These are phyloP conservation scores for Drosophila seclusa DNA, from an alignment of 2,888 invertebrate genomes.

Conservation along the genomic window DNA sequence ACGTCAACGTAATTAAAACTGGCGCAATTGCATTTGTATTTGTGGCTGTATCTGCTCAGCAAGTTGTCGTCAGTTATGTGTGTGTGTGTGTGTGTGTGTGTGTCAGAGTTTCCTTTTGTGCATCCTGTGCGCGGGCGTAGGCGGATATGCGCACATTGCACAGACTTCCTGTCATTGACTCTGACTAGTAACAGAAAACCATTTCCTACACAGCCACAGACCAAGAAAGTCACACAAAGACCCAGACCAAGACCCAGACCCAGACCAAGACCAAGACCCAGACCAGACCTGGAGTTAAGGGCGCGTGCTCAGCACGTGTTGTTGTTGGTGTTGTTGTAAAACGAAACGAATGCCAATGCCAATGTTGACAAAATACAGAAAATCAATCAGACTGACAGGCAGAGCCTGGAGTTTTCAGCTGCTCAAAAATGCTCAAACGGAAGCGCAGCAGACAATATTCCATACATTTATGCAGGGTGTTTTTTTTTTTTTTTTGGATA, in stretches of 20 bases:
- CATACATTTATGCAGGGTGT: constrained; percentile 2
- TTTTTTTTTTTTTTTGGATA: not conserved
- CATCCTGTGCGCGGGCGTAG: constrained; percentile 76
- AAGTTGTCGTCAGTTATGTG: constrained; percentile 13
- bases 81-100: constrained; percentile 15
- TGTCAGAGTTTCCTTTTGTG: constrained; percentile 68
- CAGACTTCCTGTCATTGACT: constrained; percentile 78
- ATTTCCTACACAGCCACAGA: constrained; percentile 51
- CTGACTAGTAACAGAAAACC: constrained; percentile 71
- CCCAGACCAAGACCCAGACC: constrained; percentile 4
- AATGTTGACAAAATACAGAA: constrained; percentile 45
- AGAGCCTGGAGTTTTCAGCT: constrained; percentile 20
- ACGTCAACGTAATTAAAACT: constrained; percentile 74
- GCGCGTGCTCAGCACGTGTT: constrained; percentile 61
- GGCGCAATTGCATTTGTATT: constrained; percentile 52
- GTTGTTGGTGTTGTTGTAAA: constrained; percentile 9
- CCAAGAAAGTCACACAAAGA: not conserved
- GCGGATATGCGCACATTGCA: constrained; percentile 76
- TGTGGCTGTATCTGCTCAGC: constrained; percentile 15
- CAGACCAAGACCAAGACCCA: not conserved
- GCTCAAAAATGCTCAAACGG: constrained; percentile 37
- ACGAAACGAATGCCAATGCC: constrained; percentile 44
- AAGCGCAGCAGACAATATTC: constrained; percentile 40
- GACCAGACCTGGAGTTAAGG: constrained; percentile 1
- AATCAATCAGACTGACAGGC: constrained; percentile 40